Conservation (phyloP, 1,140 invertebrate genomes). For the Zaprionus taronus region DNA sequence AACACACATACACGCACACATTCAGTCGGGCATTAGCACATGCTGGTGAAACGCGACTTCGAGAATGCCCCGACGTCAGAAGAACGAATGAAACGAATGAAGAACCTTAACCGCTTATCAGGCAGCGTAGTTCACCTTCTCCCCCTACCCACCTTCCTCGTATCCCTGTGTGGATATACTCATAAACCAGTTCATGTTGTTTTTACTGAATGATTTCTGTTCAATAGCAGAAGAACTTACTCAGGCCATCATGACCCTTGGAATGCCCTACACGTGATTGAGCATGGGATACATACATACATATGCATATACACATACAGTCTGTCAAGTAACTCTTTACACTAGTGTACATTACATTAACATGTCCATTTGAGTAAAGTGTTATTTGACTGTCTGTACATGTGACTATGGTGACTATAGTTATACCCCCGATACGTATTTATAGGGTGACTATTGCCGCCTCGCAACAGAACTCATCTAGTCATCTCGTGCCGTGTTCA, state of each 20-base stretch:
- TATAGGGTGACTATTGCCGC: background rate
- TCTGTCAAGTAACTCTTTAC: too few species aligned
- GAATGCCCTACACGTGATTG: conserved; percentile 16
- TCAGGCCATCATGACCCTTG: background rate
- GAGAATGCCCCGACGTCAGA: conserved; percentile 4
- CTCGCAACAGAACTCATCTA: background rate
- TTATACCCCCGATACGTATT: background rate
- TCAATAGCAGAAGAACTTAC: background rate
- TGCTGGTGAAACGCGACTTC: conserved; percentile 56
- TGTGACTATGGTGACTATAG: background rate
- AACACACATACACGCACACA: conserved; percentile 47
- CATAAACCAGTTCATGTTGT: conserved; percentile 49
- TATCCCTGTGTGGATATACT: background rate
- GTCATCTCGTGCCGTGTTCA: conserved; percentile 11
- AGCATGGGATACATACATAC: too few species aligned
- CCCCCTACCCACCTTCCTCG: background rate
- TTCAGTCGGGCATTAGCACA: conserved; percentile 50
- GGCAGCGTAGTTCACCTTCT: background rate
- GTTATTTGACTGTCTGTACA: too few species aligned
- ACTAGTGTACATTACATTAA: too few species aligned
- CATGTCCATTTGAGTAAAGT: too few species aligned
- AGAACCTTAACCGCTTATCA: conserved; percentile 18
- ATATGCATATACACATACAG: too few species aligned
- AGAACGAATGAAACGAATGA: background rate
- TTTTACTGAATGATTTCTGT: conserved; percentile 37